Percentiles rank a stretch among this genome's conserved stretches.
Conservation (phyloP, 2,888 invertebrate genomes). For the Chelonus formosanus region DNA sequence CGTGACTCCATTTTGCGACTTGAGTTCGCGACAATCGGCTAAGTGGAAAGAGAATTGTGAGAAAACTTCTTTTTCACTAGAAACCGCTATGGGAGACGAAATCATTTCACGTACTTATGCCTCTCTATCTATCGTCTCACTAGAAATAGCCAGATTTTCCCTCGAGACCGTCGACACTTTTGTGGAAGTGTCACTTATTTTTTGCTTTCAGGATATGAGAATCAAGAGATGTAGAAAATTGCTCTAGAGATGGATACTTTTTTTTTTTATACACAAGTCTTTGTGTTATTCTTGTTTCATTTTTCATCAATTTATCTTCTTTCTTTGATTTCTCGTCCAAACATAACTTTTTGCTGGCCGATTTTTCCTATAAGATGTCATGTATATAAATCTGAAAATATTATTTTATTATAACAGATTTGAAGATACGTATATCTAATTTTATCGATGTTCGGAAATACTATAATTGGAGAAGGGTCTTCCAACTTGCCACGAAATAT, state of each 20-base stretch:
- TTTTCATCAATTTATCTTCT: constrained; percentile 2
- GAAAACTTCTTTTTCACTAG: constrained; percentile 24
- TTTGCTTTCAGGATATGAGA: neutral
- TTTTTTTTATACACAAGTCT: neutral
- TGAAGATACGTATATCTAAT: neutral
- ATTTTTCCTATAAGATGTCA: too few relatives aligned
- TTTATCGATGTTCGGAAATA: constrained; percentile 35
- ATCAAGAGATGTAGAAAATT: constrained; percentile 18
- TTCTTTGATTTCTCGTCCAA: constrained; percentile 4
- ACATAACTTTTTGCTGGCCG: too few relatives aligned
- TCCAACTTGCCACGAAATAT: constrained; percentile 24
- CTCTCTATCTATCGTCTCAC: constrained; percentile 16
- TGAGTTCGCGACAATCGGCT: constrained; percentile 6
- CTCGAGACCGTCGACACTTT: constrained; percentile 25
- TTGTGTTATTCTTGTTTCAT: neutral
- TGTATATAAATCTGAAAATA: too few relatives aligned
- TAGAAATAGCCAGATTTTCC: constrained; percentile 23
- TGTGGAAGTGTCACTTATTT: neutral
- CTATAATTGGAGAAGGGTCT: constrained; percentile 38
- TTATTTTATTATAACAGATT: neutral
- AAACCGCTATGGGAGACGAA: neutral
- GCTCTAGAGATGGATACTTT: constrained; percentile 2
- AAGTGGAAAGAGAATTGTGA: neutral
- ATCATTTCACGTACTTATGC: constrained; percentile 13
- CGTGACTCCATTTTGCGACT: constrained; percentile 49